Evolutionary conservation across 2,113 vertebrate species (phyloP).

Genomic region (Microcebus murinus): DNA sequence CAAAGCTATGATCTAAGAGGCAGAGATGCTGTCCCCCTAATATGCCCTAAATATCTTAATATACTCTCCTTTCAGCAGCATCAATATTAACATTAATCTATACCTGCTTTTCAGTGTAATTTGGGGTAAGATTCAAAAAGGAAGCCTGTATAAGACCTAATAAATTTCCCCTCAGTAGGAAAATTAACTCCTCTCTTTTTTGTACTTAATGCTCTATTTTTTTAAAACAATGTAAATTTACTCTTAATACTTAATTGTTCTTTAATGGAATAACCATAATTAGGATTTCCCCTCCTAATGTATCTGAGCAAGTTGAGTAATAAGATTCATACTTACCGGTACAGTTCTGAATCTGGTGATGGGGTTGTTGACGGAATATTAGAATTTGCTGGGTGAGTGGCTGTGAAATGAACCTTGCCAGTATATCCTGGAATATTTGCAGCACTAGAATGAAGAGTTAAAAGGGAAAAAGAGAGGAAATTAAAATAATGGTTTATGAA

Average conservation of each 20-base stretch:
- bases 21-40: background rate
- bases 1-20: background rate
- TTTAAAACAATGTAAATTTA: slow-evolving; percentile 50
- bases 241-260: slow-evolving; percentile 71
- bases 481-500: slow-evolving; percentile 35
- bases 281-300: slow-evolving; percentile 57
- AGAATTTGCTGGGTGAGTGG: slow-evolving; percentile 84
- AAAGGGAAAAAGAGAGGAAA: slow-evolving; percentile 61
- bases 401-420: slow-evolving; percentile 86
- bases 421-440: slow-evolving; percentile 89
- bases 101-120: background rate
- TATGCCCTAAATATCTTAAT: background rate
- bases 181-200: background rate
- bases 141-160: background rate
- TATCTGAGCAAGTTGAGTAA: slow-evolving; percentile 70
- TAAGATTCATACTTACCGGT: slow-evolving; percentile 82
- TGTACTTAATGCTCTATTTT: background rate
- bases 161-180: background rate
- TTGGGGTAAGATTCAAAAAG: background rate
- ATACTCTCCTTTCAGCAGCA: background rate
- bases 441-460: slow-evolving; percentile 81
- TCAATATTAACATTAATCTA: background rate
- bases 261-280: slow-evolving; percentile 73
- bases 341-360: slow-evolving; percentile 77
- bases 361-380: slow-evolving; percentile 78